Evolutionary conservation across 2,888 invertebrate species (phyloP).

Genomic region (Ashinkailepas kermadecensis): DNA sequence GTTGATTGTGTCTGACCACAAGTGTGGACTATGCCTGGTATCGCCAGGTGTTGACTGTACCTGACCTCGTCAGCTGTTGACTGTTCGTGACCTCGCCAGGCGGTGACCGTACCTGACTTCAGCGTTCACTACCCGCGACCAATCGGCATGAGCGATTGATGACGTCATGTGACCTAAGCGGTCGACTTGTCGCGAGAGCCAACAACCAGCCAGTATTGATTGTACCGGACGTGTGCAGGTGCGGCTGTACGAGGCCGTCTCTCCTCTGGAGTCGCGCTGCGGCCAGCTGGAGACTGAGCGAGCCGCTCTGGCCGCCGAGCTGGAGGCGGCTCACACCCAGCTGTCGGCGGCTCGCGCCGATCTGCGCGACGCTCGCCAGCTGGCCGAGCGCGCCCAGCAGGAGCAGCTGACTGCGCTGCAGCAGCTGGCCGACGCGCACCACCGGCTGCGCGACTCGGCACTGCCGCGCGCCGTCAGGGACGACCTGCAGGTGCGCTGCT

Average conservation of each 20-base stretch:
- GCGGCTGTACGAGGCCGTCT: not conserved
- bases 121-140: too few relatives aligned
- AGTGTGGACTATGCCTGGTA: too few relatives aligned
- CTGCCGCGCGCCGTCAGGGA: not conserved
- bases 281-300: not conserved
- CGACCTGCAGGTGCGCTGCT: not conserved
- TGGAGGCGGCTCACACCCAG: not conserved
- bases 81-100: too few relatives aligned
- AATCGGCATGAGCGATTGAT: too few relatives aligned
- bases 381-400: conserved; percentile 11
- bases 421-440: conserved; percentile 8
- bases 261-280: not conserved
- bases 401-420: conserved; percentile 19
- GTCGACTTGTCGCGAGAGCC: too few relatives aligned
- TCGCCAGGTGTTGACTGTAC: too few relatives aligned
- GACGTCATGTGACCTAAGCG: too few relatives aligned
- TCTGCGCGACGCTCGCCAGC: not conserved
- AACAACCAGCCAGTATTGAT: too few relatives aligned
- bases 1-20: too few relatives aligned
- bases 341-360: not conserved
- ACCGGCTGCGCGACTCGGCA: conserved; percentile 5
- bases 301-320: not conserved
- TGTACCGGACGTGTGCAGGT: not conserved
- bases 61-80: too few relatives aligned
- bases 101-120: too few relatives aligned